These are phyloP conservation scores for Branchipolynoe longqiensis DNA, from an alignment of 2,888 invertebrate species.

Conservation along the genomic window DNA sequence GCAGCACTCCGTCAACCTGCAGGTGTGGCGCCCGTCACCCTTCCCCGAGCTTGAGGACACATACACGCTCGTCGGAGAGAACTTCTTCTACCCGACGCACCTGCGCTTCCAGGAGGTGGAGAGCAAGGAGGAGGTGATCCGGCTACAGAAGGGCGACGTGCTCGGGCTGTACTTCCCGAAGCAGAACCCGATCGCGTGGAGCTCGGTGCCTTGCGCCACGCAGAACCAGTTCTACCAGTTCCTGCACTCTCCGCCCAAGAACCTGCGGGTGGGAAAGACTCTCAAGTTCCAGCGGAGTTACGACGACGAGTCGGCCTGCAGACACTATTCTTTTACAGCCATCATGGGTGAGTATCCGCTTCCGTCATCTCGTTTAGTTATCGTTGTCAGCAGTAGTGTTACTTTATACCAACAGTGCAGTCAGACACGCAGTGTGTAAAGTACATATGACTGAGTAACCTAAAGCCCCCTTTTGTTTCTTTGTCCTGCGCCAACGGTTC, in stretches of 20 bases:
- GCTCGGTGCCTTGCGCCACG: slow-evolving; percentile 67
- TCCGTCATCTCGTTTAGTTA: no score
- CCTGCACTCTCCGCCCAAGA: not conserved
- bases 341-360: slow-evolving; percentile 67
- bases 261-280: slow-evolving; percentile 60
- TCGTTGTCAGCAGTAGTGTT: no score
- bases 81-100: slow-evolving; percentile 64
- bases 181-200: slow-evolving; percentile 67
- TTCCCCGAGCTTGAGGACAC: slow-evolving; percentile 46
- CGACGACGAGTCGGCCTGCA: slow-evolving; percentile 62
- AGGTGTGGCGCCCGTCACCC: slow-evolving; percentile 58
- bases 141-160: slow-evolving; percentile 65
- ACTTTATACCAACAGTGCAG: no score
- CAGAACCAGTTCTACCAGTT: slow-evolving; percentile 61
- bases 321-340: slow-evolving; percentile 69
- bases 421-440: no score
- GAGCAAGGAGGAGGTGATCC: slow-evolving; percentile 48
- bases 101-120: slow-evolving; percentile 66
- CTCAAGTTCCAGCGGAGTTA: slow-evolving; percentile 60
- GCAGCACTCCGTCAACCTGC: slow-evolving; percentile 64
- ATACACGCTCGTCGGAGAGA: slow-evolving; percentile 68
- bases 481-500: no score
- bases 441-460: no score
- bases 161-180: slow-evolving; percentile 68
- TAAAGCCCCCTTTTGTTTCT: no score